A percentile compares a stretch with the other conserved stretches of the same genome.
These are phyloP conservation scores for Cephus runcator DNA, from an alignment of 2,888 invertebrate species.

Conservation along the genomic window DNA sequence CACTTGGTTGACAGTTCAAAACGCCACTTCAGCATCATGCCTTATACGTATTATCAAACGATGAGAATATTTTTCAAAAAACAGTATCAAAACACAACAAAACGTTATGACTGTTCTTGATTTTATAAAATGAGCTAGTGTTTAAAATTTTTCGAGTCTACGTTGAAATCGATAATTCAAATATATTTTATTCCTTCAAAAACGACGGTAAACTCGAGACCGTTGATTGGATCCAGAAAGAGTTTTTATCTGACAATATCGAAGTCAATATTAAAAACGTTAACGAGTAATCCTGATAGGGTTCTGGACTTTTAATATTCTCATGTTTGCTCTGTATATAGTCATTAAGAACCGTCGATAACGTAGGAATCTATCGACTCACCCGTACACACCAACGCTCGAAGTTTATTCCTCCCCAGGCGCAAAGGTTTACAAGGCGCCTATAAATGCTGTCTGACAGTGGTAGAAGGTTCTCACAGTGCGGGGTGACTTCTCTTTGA, in stretches of 20 bases:
- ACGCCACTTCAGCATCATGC: neutral
- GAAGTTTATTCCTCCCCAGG: neutral
- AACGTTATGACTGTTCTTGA: neutral
- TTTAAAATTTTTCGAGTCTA: neutral
- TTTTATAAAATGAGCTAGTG: rapidly evolving
- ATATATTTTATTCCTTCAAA: no score
- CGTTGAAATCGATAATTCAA: neutral
- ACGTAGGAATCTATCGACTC: neutral
- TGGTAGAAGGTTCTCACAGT: neutral
- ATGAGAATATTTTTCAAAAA: neutral
- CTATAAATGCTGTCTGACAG: neutral
- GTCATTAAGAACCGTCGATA: neutral
- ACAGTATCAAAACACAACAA: no score
- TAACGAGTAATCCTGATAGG: neutral
- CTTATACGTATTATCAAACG: neutral
- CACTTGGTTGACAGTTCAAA: neutral
- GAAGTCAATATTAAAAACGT: neutral
- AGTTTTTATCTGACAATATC: neutral
- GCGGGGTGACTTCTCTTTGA: neutral
- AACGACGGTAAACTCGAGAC: neutral
- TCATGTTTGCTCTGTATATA: neutral
- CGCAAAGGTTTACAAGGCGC: neutral
- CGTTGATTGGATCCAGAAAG: neutral
- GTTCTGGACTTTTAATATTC: neutral
- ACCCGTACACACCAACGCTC: neutral